Base-by-base conservation (phyloP, 2,113 vertebrate species). In the Penelope pileata region DNA sequence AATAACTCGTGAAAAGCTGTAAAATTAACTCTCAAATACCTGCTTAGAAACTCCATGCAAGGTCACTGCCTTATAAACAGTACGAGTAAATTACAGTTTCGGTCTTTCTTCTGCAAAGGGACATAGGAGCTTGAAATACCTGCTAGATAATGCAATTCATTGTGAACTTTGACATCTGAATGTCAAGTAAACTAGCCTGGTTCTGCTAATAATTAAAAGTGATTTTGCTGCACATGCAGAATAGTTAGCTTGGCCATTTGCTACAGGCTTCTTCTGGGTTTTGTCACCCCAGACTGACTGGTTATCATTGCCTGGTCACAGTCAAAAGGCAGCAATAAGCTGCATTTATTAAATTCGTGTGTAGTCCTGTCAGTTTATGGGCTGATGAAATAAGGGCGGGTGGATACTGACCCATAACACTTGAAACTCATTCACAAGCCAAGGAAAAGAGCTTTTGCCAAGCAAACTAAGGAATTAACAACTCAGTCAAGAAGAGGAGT, bases 1-100 rank as follows among this genome's bases (percentile, higher is more conserved):
- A 92, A 86, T 93, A 94, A 86, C 15, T 54, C 10, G 24, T 80
- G 36, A 73, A 95, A 89, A 88, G 12, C 21, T 87, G 34, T 38
- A 40, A 67, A 62, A 90, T 17, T 34, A 67, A 68, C 14, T 50
- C 12, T 93, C 85, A 94, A 94, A 90, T 26, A 66, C 79, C 40
- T 45, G n/a, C 47, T 72, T 51, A 36, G 90, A 50, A 74, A 68
- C 36, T 82, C 58, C 26, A 82, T 38, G 38, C 45, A 77, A 91
- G 74, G 92, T 92, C 26, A 82, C 6, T 84, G 15, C 43, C 73
- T 95, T 30, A 86, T 76, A 83, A 12, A 69, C 24, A 90, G 70
- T 34, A 91, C 45, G 66, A 24, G 2, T 29, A 90, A 76, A 82
- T 85, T 64, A 43, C 7, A 88, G 18, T 3, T 66, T 83, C 67